A percentile compares a stretch with the other conserved stretches of the same genome.
Conservation (phyloP, 1,140 invertebrate genomes). For the Microplitis demolitor region DNA sequence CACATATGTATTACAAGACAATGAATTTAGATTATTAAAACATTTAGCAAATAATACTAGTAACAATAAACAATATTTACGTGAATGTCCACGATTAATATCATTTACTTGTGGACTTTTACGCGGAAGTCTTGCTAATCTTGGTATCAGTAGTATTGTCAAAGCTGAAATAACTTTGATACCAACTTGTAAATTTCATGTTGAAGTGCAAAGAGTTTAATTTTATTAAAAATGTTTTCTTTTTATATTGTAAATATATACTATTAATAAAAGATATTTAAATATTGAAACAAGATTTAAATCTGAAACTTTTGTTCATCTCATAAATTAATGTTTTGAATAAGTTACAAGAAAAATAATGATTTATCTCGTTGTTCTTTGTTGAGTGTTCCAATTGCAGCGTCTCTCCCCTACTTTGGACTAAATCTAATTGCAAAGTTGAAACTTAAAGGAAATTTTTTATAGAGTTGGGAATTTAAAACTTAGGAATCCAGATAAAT, state of each 20-base stretch:
- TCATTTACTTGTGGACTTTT: slow-evolving; percentile 96
- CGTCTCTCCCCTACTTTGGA: too few species aligned
- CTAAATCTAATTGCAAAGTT: too few species aligned
- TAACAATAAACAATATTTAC: slow-evolving; percentile 87
- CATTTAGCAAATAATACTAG: slow-evolving; percentile 64
- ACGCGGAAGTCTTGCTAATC: slow-evolving; percentile 90
- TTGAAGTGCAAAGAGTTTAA: slow-evolving; percentile 76
- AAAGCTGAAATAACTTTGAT: slow-evolving; percentile 92
- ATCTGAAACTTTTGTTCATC: too few species aligned
- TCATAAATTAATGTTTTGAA: too few species aligned
- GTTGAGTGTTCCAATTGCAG: too few species aligned
- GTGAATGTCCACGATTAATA: slow-evolving; percentile 85
- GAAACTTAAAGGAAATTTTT: too few species aligned
- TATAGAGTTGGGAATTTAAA: too few species aligned
- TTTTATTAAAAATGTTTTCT: not conserved
- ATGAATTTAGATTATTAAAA: slow-evolving; percentile 88
- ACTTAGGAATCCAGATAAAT: too few species aligned
- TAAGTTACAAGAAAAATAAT: too few species aligned
- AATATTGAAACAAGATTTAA: too few species aligned
- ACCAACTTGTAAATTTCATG: slow-evolving; percentile 95
- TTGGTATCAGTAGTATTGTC: slow-evolving; percentile 92
- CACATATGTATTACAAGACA: slow-evolving; percentile 97
- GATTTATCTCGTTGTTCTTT: too few species aligned
- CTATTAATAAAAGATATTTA: not conserved
- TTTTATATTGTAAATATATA: not conserved